Conservation (phyloP, 2,797 vertebrate species). For the Micromesistius poutassou region DNA sequence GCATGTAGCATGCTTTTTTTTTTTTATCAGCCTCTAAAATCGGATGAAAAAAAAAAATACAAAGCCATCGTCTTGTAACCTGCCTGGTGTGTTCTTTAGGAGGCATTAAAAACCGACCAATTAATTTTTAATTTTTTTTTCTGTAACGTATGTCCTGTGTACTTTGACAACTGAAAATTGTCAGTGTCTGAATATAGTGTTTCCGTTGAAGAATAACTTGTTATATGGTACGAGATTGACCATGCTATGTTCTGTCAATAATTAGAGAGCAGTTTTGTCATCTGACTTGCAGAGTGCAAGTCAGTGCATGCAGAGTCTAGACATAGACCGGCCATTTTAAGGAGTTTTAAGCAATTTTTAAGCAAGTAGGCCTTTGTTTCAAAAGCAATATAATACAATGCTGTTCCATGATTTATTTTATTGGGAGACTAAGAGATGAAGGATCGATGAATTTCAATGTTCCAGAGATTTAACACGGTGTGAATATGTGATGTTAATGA, state of each 20-base stretch:
- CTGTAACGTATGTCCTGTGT: neutral
- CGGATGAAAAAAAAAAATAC: neutral
- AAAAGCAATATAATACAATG: constrained; percentile 2
- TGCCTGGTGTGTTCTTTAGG: neutral
- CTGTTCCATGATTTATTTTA: neutral
- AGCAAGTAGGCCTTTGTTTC: neutral
- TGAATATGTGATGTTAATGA: constrained; percentile 1
- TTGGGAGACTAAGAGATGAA: neutral
- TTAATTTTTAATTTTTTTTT: too few species aligned
- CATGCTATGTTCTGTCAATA: constrained; percentile 2
- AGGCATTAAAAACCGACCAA: neutral
- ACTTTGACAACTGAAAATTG: neutral
- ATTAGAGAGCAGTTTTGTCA: neutral
- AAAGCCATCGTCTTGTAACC: neutral
- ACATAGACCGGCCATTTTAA: neutral
- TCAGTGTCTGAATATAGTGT: neutral
- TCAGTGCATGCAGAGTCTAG: neutral
- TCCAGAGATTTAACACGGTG: neutral
- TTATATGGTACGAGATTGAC: neutral
- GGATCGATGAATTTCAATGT: neutral
- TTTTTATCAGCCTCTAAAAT: neutral
- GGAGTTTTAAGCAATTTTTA: neutral
- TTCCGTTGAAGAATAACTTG: neutral
- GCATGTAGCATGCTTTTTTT: constrained; percentile 7
- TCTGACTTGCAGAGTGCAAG: too few species aligned